Base-by-base conservation (phyloP, 1,140 invertebrate species). In the Leucophenga varia region DNA sequence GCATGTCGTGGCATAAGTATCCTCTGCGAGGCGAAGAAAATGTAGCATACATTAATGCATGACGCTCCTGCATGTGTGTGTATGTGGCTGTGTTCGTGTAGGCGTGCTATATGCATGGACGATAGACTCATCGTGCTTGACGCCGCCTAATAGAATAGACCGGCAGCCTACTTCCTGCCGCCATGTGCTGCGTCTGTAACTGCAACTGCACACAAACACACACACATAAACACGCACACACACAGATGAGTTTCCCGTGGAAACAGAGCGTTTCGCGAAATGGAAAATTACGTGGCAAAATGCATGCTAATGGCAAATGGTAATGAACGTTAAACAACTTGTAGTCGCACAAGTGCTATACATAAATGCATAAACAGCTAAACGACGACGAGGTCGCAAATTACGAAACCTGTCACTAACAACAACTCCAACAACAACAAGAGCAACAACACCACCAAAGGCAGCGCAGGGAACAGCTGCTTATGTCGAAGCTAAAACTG, bases 271-370 rank as follows among this genome's bases (percentile, higher is more conserved):
- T n/a, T n/a, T n/a, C n/a, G 30, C 36, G 50, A 46, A 45, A 44
- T 52, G 47, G 43, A 49, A 58, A 65, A 61, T 65, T 61, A 41
- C 52, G 50, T 58, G 44, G 31, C 42, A 51, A 65, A 61, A 59
- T 47, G 49, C 6, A 56, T 63, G 55, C 63, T 61, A 67, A 65
- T 67, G 45, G 49, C 40, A 49, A 67, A 65, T 59, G 59, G 40
- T 65, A 65, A 65, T 56, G 63, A 61, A 56, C 55, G 48, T 58
- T 61, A 61, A n/a, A 58, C 58, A 65, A 47, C 41, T 57, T 49
- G 37, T 47, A n/a, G n/a, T n/a, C n/a, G n/a, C n/a, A 61, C 50
- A 49, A 61, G 49, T 55, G 52, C 52, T 43, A 32, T 34, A 55
- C 61, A 57, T 58, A 64, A 56, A 57, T 57, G 48, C 43, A 55